A percentile compares a stretch with the other conserved stretches of the same genome.
phyloP scores from a whole-genome alignment of 2,797 vertebrate genomes.

The Dicrostonyx torquatus region DNA sequence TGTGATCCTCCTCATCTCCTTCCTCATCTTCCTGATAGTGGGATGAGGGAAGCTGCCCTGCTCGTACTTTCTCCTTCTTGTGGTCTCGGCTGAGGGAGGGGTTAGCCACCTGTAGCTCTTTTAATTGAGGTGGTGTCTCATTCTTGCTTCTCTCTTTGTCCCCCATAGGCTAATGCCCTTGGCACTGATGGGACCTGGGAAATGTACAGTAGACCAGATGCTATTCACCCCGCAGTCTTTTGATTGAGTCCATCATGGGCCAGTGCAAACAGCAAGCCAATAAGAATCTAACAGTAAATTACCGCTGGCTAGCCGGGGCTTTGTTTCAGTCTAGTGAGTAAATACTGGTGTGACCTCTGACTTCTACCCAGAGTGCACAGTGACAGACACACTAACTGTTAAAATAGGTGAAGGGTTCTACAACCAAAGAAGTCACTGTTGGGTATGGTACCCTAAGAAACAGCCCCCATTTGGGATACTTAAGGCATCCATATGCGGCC shows the following conservation, averaged over 20 bases:
- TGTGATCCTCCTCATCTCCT: slow-evolving; percentile 78
- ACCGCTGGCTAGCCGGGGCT: background rate
- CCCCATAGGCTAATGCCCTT: slow-evolving; percentile 58
- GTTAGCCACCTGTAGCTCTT: slow-evolving; percentile 43
- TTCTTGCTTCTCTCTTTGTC: slow-evolving; percentile 69
- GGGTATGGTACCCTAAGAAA: background rate
- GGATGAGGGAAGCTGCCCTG: slow-evolving; percentile 57
- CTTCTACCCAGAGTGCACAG: background rate
- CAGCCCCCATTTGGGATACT: background rate
- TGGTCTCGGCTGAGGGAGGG: slow-evolving; percentile 54
- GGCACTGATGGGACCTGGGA: slow-evolving; percentile 26
- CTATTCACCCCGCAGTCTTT: background rate
- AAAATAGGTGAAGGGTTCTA: background rate
- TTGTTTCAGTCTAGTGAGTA: background rate
- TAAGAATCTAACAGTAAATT: slow-evolving; percentile 1
- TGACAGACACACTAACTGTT: background rate
- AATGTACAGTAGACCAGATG: slow-evolving; percentile 35
- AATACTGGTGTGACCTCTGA: background rate
- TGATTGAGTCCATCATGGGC: background rate
- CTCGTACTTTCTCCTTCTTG: background rate
- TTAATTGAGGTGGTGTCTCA: slow-evolving; percentile 57
- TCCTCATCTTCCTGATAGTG: slow-evolving; percentile 81
- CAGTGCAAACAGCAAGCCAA: background rate
- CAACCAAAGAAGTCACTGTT: background rate
- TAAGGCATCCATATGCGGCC: background rate